These are phyloP conservation scores for Oreochromis mossambicus DNA, from an alignment of 2,797 vertebrate species.

Conservation along the genomic window DNA sequence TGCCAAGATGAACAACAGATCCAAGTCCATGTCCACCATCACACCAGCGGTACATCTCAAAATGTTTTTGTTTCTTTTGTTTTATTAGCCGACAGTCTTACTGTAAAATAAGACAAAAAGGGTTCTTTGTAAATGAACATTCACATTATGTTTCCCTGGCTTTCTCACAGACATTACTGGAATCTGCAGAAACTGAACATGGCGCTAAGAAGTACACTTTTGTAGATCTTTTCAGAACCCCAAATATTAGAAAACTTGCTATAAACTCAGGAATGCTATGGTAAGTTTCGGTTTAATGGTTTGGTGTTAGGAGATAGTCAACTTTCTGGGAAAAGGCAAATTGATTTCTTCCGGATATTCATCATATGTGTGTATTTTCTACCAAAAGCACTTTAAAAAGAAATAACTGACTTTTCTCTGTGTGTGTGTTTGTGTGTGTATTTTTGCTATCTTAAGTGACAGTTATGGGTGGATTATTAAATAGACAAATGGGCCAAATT, in stretches of 20 bases:
- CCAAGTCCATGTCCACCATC: conserved; percentile 27
- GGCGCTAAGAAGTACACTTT: conserved; percentile 69
- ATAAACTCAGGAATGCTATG: conserved; percentile 78
- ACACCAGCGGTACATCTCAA: conserved; percentile 36
- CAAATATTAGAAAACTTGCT: conserved; percentile 75
- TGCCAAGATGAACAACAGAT: conserved; percentile 59
- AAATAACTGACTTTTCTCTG: not conserved
- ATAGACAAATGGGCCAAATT: not conserved
- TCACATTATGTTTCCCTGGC: not conserved
- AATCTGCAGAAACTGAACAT: conserved; percentile 32
- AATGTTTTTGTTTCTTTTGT: fast-evolving
- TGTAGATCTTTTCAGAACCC: conserved; percentile 80
- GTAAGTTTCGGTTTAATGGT: conserved; percentile 52
- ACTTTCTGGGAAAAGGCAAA: not conserved
- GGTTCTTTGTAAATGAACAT: not conserved
- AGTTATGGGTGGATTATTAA: not conserved
- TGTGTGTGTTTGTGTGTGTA: not conserved
- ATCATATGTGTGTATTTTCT: not conserved
- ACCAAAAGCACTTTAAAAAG: not conserved
- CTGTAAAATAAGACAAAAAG: not conserved
- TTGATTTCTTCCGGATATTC: not conserved
- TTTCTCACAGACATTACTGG: conserved; percentile 48
- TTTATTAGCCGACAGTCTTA: not conserved
- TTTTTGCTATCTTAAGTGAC: not conserved
- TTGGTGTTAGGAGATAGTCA: not conserved